phyloP scores from a whole-genome alignment of 2,797 vertebrate species.

The Melanotaenia maccullochi region DNA sequence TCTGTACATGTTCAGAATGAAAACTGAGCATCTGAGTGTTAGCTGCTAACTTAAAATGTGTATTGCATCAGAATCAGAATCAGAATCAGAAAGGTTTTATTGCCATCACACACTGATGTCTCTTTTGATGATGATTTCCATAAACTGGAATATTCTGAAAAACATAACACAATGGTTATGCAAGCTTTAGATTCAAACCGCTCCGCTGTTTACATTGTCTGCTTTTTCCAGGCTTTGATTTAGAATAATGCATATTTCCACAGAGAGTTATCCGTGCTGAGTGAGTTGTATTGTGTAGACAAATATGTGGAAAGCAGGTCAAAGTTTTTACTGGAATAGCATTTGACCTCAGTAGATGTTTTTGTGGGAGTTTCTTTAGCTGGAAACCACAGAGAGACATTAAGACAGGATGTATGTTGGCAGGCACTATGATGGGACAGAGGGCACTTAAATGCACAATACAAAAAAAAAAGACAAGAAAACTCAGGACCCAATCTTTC shows the following conservation, averaged over 20 bases:
- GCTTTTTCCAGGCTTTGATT: conserved; percentile 3
- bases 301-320: background rate
- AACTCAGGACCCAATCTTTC: background rate
- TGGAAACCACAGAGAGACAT: background rate
- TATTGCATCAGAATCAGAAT: no score
- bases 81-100: no score
- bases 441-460: conserved; percentile 12
- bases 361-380: background rate
- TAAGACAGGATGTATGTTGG: background rate
- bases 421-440: background rate
- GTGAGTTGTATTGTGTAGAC: background rate
- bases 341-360: conserved; percentile 2
- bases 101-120: background rate
- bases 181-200: conserved; percentile 42
- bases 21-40: background rate
- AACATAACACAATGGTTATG: conserved; percentile 32
- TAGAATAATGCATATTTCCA: conserved; percentile 11
- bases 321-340: background rate
- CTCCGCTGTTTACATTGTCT: conserved; percentile 5
- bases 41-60: background rate
- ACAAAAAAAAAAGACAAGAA: background rate
- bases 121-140: conserved; percentile 16
- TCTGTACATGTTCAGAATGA: background rate
- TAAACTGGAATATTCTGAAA: conserved; percentile 21
- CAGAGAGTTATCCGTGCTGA: background rate